Evolutionary conservation across 2,888 invertebrate species (phyloP), one percentile per base, ranked within the genome.

Genomic region (Augochlorella aurata): DNA sequence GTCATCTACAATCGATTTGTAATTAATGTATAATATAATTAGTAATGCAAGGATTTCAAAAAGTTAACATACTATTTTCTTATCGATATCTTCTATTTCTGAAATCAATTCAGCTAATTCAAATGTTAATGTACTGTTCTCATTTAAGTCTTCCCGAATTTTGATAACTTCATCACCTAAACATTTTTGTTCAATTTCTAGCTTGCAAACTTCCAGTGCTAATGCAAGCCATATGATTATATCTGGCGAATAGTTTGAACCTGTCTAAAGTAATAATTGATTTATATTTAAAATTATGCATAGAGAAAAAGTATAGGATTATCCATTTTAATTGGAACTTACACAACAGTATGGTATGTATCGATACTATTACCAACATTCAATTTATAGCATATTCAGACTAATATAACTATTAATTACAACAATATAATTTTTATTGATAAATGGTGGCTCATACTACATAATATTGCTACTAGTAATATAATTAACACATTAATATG

Each of bases 211-310:
- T 85, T 92, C 92, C 29, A 93, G 85, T n/a, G 85, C 72, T 61
- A 92, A 78, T 75, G 84, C 85, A 52, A 93, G 79, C 93, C 93
- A 93, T 12, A 90, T 89, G 66, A 73, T 86, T 4, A 92, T 63
- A 72, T 92, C 89, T 9, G 71, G 18, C 18, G 21, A 63, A 74
- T 85, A 78, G 8, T 74, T 68, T 38, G 82, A 81, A 70, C 75
- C 74, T 9, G 16, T 10, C 77, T 80, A 76, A 83, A 67, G 77
- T 68, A 2, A 74, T 2, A 66, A 49, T 66, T 58, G 16, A 63
- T 38, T 50, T 14, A 58, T 61, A 63, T 65, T 14, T 44, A 1
- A 63, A 52, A 45, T 77, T 65, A 5, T 65, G 47, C 29, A 45
- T 52, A 5, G 69, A 38, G 66, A 18, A 50, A 14, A 58, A 63